A percentile compares a stretch with the other conserved stretches of the same genome.
Evolutionary conservation across 2,888 invertebrate species (phyloP).

Genomic region (Epinotia demarniana): DNA sequence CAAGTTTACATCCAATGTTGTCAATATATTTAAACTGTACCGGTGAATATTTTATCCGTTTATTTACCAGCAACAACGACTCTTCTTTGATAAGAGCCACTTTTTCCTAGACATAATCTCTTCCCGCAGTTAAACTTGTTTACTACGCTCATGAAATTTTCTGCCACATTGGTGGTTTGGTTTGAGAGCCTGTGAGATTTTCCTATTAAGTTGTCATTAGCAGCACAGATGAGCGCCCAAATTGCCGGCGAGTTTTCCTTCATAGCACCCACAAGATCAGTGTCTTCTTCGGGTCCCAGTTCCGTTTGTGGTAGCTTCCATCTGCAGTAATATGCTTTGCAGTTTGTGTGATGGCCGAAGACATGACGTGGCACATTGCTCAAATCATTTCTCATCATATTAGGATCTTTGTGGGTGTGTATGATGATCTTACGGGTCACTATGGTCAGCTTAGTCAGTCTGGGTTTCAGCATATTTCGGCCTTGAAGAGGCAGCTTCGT

Average conservation of each 20-base stretch:
- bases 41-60: neutral
- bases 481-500: neutral
- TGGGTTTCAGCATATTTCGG: neutral
- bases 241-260: neutral
- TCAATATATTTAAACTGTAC: neutral
- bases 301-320: neutral
- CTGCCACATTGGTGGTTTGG: neutral
- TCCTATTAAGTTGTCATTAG: neutral
- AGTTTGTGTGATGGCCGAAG: neutral
- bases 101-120: neutral
- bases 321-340: neutral
- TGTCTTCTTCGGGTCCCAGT: neutral
- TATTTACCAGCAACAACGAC: slow-evolving; percentile 8
- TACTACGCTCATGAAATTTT: slow-evolving; percentile 1
- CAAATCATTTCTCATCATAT: neutral
- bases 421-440: neutral
- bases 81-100: slow-evolving; percentile 2
- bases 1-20: neutral
- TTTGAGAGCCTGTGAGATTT: neutral
- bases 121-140: slow-evolving; percentile 11
- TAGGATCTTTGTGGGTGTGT: neutral
- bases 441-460: neutral
- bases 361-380: neutral
- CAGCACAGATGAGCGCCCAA: neutral
- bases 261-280: neutral